Percentiles rank a stretch among this genome's conserved stretches.
Conservation (phyloP, 2,113 vertebrate species). For the Oriolus oriolus region DNA sequence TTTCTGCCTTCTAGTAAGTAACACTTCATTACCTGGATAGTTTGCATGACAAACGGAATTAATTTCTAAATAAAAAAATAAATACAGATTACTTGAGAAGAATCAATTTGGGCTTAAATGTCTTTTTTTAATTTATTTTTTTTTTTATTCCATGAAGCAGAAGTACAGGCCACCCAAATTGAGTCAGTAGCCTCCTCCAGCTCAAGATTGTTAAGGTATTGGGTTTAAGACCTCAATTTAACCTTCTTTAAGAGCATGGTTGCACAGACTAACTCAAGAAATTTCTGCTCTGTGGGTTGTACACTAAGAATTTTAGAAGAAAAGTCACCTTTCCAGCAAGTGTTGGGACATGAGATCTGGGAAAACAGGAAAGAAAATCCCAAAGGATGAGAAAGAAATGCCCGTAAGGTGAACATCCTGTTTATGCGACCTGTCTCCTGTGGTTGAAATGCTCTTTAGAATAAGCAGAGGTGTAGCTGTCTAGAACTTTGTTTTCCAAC, state of each 20-base stretch:
- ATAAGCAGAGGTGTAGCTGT: neutral
- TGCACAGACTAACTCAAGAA: neutral
- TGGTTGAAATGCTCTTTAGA: neutral
- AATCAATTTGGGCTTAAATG: neutral
- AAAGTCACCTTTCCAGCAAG: neutral
- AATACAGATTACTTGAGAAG: neutral
- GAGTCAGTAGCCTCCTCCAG: neutral
- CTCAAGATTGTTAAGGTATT: neutral
- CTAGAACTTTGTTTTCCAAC: neutral
- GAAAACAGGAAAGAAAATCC: neutral
- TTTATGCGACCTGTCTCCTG: neutral
- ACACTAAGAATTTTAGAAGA: neutral
- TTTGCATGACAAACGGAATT: neutral
- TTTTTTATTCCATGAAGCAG: neutral
- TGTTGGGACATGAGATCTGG: neutral
- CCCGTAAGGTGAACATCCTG: neutral
- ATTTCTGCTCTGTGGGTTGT: neutral
- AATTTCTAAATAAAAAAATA: neutral
- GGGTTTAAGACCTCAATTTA: neutral
- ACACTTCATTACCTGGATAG: neutral
- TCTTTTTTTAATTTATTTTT: no score
- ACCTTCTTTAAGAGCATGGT: neutral
- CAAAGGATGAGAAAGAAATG: neutral
- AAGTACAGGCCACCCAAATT: neutral
- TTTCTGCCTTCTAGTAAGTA: neutral